phyloP scores from a whole-genome alignment of 2,797 vertebrate species.

The Hyperoplus immaculatus region DNA sequence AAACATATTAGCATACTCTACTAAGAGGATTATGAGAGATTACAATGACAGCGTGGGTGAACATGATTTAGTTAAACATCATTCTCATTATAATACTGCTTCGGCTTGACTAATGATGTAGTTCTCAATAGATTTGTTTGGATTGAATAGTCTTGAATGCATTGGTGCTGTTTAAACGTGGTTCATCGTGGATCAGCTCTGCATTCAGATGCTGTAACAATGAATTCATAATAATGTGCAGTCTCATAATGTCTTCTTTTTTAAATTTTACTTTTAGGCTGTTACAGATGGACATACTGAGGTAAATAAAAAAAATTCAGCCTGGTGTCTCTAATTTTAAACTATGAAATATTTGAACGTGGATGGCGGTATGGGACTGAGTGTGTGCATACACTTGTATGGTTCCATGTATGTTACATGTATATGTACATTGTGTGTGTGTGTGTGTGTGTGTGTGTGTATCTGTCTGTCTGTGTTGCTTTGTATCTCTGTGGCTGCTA shows the following conservation, averaged over 20 bases:
- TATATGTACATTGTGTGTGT: background rate
- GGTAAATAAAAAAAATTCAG: background rate
- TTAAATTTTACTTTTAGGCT: background rate
- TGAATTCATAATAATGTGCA: background rate
- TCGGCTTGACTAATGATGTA: slow-evolving; percentile 17
- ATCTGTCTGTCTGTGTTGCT: no score
- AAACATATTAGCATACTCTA: slow-evolving; percentile 15
- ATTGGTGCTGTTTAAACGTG: background rate
- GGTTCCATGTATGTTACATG: background rate
- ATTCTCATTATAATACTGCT: slow-evolving; percentile 20
- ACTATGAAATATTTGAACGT: background rate
- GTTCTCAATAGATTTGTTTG: background rate
- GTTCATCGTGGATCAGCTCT: background rate
- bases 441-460: no score
- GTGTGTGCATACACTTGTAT: background rate
- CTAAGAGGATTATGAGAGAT: slow-evolving; percentile 40
- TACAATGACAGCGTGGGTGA: background rate
- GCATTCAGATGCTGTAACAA: background rate
- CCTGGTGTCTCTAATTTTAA: background rate
- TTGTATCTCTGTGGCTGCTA: background rate
- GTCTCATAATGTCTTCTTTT: background rate
- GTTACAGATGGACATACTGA: background rate
- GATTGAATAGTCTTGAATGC: background rate
- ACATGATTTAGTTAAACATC: slow-evolving; percentile 30
- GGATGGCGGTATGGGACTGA: background rate